phyloP scores from a whole-genome alignment of 1,140 invertebrate species.

The Berghia stephanieae region DNA sequence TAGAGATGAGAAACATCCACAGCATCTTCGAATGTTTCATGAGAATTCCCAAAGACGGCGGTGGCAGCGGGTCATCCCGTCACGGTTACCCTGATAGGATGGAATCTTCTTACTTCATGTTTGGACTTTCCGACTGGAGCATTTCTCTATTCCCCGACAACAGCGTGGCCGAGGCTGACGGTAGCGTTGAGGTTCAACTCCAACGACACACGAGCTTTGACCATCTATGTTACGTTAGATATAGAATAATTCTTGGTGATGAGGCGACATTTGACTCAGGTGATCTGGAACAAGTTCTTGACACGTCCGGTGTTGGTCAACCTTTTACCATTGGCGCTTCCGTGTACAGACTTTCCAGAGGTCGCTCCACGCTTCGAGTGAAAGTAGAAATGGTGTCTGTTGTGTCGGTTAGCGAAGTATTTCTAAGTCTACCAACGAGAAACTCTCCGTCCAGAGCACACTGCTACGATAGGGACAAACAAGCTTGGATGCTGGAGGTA shows the following conservation, averaged over 20 bases:
- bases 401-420: slow-evolving; percentile 78
- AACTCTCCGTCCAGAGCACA: slow-evolving; percentile 68
- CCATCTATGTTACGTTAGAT: slow-evolving; percentile 79
- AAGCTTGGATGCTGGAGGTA: slow-evolving; percentile 83
- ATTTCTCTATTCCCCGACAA: slow-evolving; percentile 76
- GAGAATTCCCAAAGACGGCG: slow-evolving; percentile 48
- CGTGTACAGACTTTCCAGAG: slow-evolving; percentile 52
- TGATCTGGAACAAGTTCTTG: slow-evolving; percentile 80
- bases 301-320: slow-evolving; percentile 68
- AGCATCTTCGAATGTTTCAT: slow-evolving; percentile 78
- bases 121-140: slow-evolving; percentile 87
- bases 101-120: slow-evolving; percentile 79
- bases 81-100: slow-evolving; percentile 67
- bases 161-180: slow-evolving; percentile 64
- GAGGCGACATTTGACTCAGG: slow-evolving; percentile 79
- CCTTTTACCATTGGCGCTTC: slow-evolving; percentile 49
- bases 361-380: slow-evolving; percentile 71
- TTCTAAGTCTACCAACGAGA: slow-evolving; percentile 64
- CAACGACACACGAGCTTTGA: slow-evolving; percentile 83
- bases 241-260: slow-evolving; percentile 77
- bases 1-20: slow-evolving; percentile 80
- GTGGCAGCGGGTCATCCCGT: slow-evolving; percentile 31
- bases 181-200: slow-evolving; percentile 71
- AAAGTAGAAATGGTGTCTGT: slow-evolving; percentile 81
- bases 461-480: slow-evolving; percentile 86